phyloP scores from a whole-genome alignment of 1,140 invertebrate genomes.

The Calliopsis andreniformis region DNA sequence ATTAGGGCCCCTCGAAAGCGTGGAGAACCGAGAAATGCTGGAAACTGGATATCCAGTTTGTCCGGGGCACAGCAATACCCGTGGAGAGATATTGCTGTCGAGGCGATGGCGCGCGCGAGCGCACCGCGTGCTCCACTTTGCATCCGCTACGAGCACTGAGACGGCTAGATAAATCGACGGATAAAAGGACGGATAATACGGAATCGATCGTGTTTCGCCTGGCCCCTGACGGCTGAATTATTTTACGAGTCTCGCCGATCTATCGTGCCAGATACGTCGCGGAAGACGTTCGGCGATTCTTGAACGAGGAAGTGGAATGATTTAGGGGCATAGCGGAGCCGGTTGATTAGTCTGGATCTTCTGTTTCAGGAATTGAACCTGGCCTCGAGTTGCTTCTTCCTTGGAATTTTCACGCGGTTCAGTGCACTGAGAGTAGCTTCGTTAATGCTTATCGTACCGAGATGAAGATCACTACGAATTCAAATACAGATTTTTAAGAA shows the following conservation, averaged over 20 bases:
- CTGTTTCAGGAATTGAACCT: conserved; percentile 2
- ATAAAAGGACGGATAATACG: conserved; percentile 60
- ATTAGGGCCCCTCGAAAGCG: conserved; percentile 64
- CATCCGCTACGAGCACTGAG: conserved; percentile 38
- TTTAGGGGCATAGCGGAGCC: background rate
- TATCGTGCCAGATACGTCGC: conserved; percentile 23
- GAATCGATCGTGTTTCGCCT: conserved; percentile 56
- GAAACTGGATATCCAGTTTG: conserved; percentile 70
- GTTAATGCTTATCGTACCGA: too few relatives aligned
- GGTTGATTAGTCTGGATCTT: conserved; percentile 22
- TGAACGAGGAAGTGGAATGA: conserved; percentile 30
- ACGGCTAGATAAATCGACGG: conserved; percentile 60
- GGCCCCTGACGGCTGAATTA: conserved; percentile 35
- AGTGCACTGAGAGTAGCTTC: too few relatives aligned
- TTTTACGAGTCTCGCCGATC: conserved; percentile 41
- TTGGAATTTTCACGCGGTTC: background rate
- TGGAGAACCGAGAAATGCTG: conserved; percentile 67
- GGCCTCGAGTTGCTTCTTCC: background rate
- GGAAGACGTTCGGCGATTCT: conserved; percentile 7
- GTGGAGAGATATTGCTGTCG: conserved; percentile 60
- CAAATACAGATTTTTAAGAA: too few relatives aligned
- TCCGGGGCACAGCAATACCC: conserved; percentile 61
- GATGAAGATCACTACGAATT: too few relatives aligned
- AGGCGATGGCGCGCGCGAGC: background rate
- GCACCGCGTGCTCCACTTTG: conserved; percentile 58